These are phyloP conservation scores for Eurystomus glaucurus DNA, from an alignment of 2,797 vertebrate genomes.

Conservation along the genomic window DNA sequence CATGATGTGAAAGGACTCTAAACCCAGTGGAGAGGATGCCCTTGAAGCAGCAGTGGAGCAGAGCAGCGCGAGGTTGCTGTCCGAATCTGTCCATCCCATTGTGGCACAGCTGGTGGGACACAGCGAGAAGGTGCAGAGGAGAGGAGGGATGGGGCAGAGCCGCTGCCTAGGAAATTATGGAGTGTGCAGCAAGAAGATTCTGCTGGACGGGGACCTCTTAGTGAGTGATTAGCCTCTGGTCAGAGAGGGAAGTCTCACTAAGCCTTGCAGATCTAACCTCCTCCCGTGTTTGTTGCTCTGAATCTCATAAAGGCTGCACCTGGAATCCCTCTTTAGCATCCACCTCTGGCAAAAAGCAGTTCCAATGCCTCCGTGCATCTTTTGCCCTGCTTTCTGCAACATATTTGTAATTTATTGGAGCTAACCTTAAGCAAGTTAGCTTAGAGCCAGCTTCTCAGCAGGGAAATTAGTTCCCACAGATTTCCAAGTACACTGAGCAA, in stretches of 20 bases:
- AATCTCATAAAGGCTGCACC: background rate
- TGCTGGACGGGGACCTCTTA: background rate
- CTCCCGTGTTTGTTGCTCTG: background rate
- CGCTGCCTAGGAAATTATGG: rapidly evolving
- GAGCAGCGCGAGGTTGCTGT: background rate
- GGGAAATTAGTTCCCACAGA: background rate
- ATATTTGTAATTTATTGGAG: background rate
- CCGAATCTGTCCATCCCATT: background rate
- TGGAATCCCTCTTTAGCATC: background rate
- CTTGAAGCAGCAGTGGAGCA: background rate
- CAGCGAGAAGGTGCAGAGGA: background rate
- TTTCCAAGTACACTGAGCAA: background rate
- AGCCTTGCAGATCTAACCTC: rapidly evolving
- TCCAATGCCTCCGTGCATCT: background rate
- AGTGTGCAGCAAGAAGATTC: background rate
- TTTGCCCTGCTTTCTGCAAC: background rate
- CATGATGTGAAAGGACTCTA: background rate
- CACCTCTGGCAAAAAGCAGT: background rate
- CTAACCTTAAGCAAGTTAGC: background rate
- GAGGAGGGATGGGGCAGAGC: background rate
- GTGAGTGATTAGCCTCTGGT: background rate
- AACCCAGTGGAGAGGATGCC: background rate
- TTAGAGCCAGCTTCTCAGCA: background rate
- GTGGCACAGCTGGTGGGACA: background rate
- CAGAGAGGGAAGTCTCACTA: background rate